phyloP scores from a whole-genome alignment of 2,113 vertebrate species.

The Empidonax alnorum region DNA sequence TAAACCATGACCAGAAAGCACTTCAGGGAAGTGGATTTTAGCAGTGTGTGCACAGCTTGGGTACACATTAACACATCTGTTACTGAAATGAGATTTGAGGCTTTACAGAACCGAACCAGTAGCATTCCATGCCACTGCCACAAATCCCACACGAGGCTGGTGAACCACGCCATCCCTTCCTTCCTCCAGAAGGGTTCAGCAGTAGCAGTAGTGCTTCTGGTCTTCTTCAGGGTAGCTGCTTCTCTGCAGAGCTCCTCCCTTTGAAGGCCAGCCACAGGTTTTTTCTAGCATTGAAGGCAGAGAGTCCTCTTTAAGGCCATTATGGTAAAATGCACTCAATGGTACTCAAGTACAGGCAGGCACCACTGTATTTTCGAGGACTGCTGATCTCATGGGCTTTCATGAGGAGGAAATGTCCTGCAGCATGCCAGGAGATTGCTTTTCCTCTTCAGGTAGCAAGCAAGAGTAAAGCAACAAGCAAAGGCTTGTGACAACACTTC shows the following conservation, averaged over 20 bases:
- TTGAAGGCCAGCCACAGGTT: neutral
- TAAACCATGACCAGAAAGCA: conserved; percentile 39
- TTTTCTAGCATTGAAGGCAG: neutral
- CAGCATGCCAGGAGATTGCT: neutral
- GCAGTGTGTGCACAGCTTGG: neutral
- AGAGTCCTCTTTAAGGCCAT: neutral
- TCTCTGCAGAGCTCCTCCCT: neutral
- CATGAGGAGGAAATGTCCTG: neutral
- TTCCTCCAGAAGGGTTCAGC: neutral
- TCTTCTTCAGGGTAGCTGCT: neutral
- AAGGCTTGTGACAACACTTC: neutral
- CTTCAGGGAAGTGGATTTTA: conserved; percentile 4
- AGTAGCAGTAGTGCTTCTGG: neutral
- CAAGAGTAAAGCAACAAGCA: neutral
- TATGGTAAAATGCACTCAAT: accelerated
- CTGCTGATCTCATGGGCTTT: neutral
- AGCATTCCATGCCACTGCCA: neutral
- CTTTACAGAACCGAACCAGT: neutral
- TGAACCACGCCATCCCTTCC: neutral
- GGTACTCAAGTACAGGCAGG: neutral
- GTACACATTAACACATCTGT: neutral
- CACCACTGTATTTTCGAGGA: neutral
- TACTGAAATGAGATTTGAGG: neutral
- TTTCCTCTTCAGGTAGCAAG: neutral
- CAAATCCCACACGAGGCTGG: neutral